Conservation (phyloP, 2,113 vertebrate genomes). For the Peromyscus leucopus region DNA sequence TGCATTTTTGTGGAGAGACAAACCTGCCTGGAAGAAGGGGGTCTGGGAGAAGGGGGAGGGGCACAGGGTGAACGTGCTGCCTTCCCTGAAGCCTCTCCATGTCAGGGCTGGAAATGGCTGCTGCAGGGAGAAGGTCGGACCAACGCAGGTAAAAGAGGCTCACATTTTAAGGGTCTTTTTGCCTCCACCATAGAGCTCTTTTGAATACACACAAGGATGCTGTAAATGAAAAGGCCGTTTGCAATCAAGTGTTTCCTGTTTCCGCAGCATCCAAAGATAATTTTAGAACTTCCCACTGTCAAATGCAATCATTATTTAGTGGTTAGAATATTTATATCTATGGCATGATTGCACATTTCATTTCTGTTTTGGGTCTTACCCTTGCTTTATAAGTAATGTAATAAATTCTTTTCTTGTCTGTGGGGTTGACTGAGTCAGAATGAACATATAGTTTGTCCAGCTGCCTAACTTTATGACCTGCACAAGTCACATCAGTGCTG, state of each 20-base stretch:
- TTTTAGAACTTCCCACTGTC: conserved; percentile 55
- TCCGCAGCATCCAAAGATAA: conserved; percentile 31
- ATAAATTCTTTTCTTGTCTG: conserved; percentile 39
- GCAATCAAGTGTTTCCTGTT: conserved; percentile 46
- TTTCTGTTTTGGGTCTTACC: conserved; percentile 34
- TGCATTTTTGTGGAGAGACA: neutral
- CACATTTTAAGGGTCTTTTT: neutral
- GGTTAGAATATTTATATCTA: conserved; percentile 38
- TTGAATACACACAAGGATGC: conserved; percentile 33
- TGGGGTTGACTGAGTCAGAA: neutral
- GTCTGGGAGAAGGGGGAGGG: neutral
- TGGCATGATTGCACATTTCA: conserved; percentile 41
- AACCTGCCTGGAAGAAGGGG: neutral
- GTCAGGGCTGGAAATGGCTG: conserved; percentile 13
- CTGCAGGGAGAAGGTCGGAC: neutral
- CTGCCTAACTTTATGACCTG: neutral
- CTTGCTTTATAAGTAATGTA: conserved; percentile 8
- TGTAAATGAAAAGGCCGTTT: conserved; percentile 20
- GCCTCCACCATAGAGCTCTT: neutral
- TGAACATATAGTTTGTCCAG: neutral
- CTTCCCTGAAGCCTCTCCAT: neutral
- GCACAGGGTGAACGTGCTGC: neutral
- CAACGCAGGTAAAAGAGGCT: neutral
- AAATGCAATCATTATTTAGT: conserved; percentile 5
- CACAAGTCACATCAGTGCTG: neutral